phyloP scores from a whole-genome alignment of 2,797 vertebrate genomes.

The Mormyrops boulengeri region DNA sequence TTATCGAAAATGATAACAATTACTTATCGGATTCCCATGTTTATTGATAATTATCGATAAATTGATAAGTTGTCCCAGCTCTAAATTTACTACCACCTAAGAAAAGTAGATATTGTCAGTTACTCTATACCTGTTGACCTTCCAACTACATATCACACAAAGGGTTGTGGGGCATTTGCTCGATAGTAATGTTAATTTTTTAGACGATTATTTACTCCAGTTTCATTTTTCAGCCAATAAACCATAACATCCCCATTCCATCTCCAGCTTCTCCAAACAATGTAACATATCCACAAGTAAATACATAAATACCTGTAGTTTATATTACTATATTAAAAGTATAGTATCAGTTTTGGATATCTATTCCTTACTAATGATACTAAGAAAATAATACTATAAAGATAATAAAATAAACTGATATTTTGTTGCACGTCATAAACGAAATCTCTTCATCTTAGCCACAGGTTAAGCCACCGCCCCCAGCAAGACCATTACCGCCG shows the following conservation, averaged over 20 bases:
- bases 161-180: neutral
- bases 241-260: slow-evolving; percentile 16
- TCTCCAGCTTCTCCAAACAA: slow-evolving; percentile 18
- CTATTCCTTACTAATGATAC: neutral
- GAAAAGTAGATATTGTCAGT: neutral
- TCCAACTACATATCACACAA: neutral
- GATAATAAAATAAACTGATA: neutral
- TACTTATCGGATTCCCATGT: neutral
- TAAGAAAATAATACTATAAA: neutral
- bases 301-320: neutral
- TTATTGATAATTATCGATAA: neutral
- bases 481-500: slow-evolving; percentile 53
- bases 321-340: neutral
- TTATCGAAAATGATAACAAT: neutral
- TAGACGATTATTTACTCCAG: neutral
- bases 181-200: neutral
- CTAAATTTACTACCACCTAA: neutral
- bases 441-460: neutral
- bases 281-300: slow-evolving; percentile 16
- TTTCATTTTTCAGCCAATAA: slow-evolving; percentile 24
- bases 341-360: neutral
- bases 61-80: neutral
- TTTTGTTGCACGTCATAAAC: neutral
- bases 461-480: slow-evolving; percentile 50
- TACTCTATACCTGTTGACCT: neutral